A percentile compares a stretch with the other conserved stretches of the same genome.
Conservation (phyloP, 2,888 invertebrate genomes). For the Dendrolimus pini region DNA sequence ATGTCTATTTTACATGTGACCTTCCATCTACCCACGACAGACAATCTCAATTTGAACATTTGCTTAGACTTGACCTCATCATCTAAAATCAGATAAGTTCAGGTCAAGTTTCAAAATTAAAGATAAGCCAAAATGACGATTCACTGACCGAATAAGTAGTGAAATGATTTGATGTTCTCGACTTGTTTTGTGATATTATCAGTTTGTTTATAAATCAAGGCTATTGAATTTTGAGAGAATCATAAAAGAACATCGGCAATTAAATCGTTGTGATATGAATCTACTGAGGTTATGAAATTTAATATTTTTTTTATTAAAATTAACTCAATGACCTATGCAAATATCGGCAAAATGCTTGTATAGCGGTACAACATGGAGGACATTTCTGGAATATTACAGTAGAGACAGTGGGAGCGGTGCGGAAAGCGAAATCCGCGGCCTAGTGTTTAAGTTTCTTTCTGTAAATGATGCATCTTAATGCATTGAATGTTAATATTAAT, state of each 20-base stretch:
- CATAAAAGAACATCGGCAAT: background rate
- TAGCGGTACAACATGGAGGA: too few relatives aligned
- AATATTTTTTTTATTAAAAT: too few relatives aligned
- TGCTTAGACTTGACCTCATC: background rate
- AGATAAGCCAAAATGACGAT: background rate
- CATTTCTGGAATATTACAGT: too few relatives aligned
- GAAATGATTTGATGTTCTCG: background rate
- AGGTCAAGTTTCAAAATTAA: background rate
- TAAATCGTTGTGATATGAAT: too few relatives aligned
- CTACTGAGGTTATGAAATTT: too few relatives aligned
- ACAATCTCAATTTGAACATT: background rate
- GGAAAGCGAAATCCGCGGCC: too few relatives aligned
- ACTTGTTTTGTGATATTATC: background rate
- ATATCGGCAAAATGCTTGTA: too few relatives aligned
- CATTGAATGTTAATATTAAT: too few relatives aligned
- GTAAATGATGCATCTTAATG: too few relatives aligned
- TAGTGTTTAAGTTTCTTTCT: too few relatives aligned
- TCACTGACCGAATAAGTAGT: background rate
- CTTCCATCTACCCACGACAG: background rate
- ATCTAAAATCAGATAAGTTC: conserved; percentile 1
- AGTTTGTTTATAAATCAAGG: conserved; percentile 10
- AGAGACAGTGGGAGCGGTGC: too few relatives aligned
- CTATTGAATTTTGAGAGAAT: conserved; percentile 3
- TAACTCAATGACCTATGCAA: too few relatives aligned
- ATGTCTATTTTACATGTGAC: background rate